A percentile compares a stretch with the other conserved stretches of the same genome.
These are phyloP conservation scores for Eleginops maclovinus DNA, from an alignment of 2,113 vertebrate species.

Conservation along the genomic window DNA sequence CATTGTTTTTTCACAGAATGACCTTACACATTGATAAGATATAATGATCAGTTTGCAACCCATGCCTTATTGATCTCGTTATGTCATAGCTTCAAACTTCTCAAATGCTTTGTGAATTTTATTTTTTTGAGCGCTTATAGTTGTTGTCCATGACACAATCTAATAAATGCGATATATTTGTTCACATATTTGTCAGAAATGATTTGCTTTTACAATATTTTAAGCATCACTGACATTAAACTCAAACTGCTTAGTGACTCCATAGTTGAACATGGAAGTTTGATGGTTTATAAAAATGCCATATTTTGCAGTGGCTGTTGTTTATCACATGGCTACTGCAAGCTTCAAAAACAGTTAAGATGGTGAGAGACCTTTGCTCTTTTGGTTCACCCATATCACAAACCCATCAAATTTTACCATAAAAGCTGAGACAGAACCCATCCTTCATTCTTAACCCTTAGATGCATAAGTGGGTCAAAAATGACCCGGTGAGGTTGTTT, in stretches of 20 bases:
- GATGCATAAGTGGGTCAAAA: too few species aligned
- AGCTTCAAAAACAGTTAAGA: constrained; percentile 34
- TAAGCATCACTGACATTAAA: neutral
- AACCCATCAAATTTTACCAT: constrained; percentile 17
- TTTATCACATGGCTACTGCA: constrained; percentile 3
- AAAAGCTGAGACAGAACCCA: constrained; percentile 2
- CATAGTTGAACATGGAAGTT: neutral
- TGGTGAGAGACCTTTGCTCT: constrained; percentile 32
- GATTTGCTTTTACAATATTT: neutral
- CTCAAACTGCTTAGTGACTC: constrained; percentile 8
- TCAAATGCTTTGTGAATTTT: too few species aligned
- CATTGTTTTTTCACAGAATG: too few species aligned
- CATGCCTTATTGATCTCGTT: too few species aligned
- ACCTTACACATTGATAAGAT: too few species aligned
- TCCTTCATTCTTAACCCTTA: constrained; percentile 32
- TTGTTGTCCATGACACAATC: too few species aligned
- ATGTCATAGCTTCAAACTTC: too few species aligned
- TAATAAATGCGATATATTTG: neutral
- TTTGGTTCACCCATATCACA: constrained; percentile 7
- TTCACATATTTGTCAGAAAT: constrained; percentile 16
- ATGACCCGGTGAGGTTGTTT: too few species aligned
- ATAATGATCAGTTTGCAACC: too few species aligned
- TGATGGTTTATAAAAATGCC: neutral
- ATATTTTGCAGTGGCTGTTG: neutral
- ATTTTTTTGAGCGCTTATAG: too few species aligned